phyloP scores from a whole-genome alignment of 1,140 invertebrate genomes.

The Drosophila nigrodunni region DNA sequence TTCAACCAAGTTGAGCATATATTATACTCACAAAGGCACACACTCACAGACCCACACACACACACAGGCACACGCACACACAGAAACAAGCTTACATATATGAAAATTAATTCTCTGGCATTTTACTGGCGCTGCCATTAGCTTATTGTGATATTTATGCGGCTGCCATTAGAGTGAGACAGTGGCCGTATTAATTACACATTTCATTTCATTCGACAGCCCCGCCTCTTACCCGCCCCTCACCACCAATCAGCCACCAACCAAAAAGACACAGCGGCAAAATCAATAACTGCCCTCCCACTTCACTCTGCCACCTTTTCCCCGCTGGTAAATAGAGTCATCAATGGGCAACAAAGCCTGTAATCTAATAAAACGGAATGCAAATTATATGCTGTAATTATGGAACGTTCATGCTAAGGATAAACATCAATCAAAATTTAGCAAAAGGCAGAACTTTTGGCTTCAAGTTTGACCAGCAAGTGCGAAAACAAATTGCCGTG shows the following conservation, averaged over 20 bases:
- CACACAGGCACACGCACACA: conserved; percentile 23
- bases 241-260: too few species aligned
- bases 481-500: conserved; percentile 74
- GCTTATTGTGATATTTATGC: conserved; percentile 76
- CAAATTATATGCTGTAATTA: conserved; percentile 74
- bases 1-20: conserved; percentile 11
- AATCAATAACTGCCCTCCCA: conserved; percentile 59
- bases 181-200: conserved; percentile 78
- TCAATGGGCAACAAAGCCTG: conserved; percentile 43
- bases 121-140: conserved; percentile 59
- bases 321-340: conserved; percentile 57
- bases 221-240: background rate
- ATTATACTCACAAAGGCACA: conserved; percentile 36
- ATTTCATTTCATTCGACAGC: conserved; percentile 70
- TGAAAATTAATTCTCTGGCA: conserved; percentile 78
- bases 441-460: background rate
- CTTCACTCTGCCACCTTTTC: background rate
- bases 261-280: conserved; percentile 58
- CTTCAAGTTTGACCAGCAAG: conserved; percentile 48
- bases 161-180: conserved; percentile 67
- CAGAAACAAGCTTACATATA: conserved; percentile 20
- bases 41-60: conserved; percentile 20
- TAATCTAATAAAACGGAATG: conserved; percentile 78
- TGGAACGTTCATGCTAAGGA: conserved; percentile 40
- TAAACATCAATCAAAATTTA: conserved; percentile 76